These are phyloP conservation scores for Cheilosia grossa DNA, from an alignment of 2,888 invertebrate species.

Conservation along the genomic window DNA sequence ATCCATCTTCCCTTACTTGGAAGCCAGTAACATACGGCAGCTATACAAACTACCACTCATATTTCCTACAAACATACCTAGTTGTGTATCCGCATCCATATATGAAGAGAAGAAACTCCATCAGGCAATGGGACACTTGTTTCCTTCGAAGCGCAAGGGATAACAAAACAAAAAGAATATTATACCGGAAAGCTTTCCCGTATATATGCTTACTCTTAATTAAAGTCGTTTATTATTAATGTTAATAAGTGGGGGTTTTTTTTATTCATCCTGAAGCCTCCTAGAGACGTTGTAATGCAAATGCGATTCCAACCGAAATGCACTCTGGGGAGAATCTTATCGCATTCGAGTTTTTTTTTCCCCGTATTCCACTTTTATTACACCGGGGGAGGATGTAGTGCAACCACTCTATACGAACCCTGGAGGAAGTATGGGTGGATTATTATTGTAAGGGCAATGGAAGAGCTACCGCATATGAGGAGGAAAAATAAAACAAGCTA, in stretches of 20 bases:
- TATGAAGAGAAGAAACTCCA: conserved; percentile 36
- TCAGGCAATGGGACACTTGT: conserved; percentile 73
- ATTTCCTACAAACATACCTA: background rate
- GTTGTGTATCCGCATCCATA: background rate
- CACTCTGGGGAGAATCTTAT: conserved; percentile 19
- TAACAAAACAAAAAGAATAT: conserved; percentile 64
- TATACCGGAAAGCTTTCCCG: conserved; percentile 61
- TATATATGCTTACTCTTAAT: conserved; percentile 62
- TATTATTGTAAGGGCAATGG: conserved; percentile 9
- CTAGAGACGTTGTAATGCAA: conserved; percentile 4
- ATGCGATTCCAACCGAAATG: conserved; percentile 19
- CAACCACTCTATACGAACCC: conserved; percentile 1
- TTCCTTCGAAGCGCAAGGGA: conserved; percentile 53
- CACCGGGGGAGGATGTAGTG: conserved; percentile 11
- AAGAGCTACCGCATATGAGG: background rate
- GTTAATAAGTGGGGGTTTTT: conserved; percentile 39
- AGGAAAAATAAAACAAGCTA: background rate
- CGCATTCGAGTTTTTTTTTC: conserved; percentile 8
- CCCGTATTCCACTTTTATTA: conserved; percentile 31
- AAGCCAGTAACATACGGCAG: background rate
- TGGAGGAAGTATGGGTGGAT: conserved; percentile 21
- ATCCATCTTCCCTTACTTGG: conserved; percentile 12
- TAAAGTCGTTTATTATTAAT: conserved; percentile 68
- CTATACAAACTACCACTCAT: background rate
- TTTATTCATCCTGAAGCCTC: conserved; percentile 35